These are phyloP conservation scores for Ectropis grisescens DNA, from an alignment of 1,140 invertebrate species.

Conservation along the genomic window DNA sequence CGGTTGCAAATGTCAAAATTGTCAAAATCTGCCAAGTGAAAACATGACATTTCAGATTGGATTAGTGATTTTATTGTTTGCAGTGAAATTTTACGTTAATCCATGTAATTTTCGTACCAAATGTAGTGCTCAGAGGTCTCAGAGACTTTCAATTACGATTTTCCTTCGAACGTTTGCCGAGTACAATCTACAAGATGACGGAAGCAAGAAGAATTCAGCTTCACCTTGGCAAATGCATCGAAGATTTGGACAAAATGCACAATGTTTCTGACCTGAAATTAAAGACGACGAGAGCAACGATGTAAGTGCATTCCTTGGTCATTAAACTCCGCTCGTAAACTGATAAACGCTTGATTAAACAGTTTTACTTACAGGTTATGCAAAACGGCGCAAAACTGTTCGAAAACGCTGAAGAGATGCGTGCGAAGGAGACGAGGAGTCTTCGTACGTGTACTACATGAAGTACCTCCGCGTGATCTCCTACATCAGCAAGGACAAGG, in stretches of 20 bases:
- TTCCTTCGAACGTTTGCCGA: too few species aligned
- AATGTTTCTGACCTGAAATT: constrained; percentile 65
- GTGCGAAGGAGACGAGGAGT: constrained; percentile 75
- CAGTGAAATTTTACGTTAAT: constrained; percentile 34
- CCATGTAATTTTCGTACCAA: constrained; percentile 29
- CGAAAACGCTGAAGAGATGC: constrained; percentile 67
- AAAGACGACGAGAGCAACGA: constrained; percentile 59
- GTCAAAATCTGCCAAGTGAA: too few species aligned
- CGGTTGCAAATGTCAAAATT: too few species aligned
- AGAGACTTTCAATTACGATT: constrained; percentile 14
- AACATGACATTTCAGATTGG: constrained; percentile 39
- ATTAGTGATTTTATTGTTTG: constrained; percentile 45
- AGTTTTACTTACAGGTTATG: constrained; percentile 50
- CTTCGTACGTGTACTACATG: constrained; percentile 78
- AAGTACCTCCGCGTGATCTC: constrained; percentile 76
- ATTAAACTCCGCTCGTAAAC: too few species aligned
- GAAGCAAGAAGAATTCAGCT: constrained; percentile 66
- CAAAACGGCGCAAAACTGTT: constrained; percentile 72
- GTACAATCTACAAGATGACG: constrained; percentile 44
- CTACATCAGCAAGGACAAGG: constrained; percentile 68
- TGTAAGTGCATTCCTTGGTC: constrained; percentile 55
- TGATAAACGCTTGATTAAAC: too few species aligned
- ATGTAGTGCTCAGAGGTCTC: constrained; percentile 39
- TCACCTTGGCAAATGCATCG: constrained; percentile 65
- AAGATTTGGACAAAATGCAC: constrained; percentile 68